Base-by-base conservation (phyloP, 2,113 vertebrate genomes). In the Miniopterus natalensis region DNA sequence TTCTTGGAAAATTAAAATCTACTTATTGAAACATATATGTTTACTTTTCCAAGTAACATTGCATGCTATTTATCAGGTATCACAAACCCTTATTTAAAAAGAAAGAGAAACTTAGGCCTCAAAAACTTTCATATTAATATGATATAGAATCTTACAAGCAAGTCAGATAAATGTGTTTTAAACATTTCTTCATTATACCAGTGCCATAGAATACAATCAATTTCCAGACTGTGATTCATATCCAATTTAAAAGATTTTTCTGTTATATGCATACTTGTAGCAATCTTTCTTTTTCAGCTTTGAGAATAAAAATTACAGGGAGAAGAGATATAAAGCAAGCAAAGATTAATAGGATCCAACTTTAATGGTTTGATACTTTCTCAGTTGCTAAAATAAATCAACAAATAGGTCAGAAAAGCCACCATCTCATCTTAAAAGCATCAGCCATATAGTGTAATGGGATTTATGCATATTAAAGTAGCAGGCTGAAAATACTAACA, bases 331-430 rank as follows among this genome's bases (percentile, higher is more conserved):
- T 61, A 78, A 95, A 84, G 66, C 59, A 94, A 95, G 80, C 49
- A 75, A 92, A 92, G 92, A 94, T 57, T 59, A 83, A 94, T 70
- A 68, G 47, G 27, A 49, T 85, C 29, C 93, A 89, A 88, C 87
- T 74, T 84, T 83, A 94, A 57, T 66, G 29, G 68, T 84, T 94
- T 93, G 86, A 63, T 96, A 49, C 57, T 92, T 83, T 81, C 70
- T 95, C 77, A n/a, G 88, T 78, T 87, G 88, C 89, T 95, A 88
- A 97, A 94, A 94, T 95, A 92, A 96, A 96, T 95, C 36, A 95
- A 86, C 66, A 66, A 79, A 86, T 61, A 27, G 55, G 70, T 84
- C 81, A 96, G 36, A 74, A 92, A 73, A 97, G 88, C 25, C 74
- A 87, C 49, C n/a, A 29, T 49, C 74, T 92, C 66, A 78, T 95